phyloP scores from a whole-genome alignment of 2,888 invertebrate species.

The Eilema depressum region DNA sequence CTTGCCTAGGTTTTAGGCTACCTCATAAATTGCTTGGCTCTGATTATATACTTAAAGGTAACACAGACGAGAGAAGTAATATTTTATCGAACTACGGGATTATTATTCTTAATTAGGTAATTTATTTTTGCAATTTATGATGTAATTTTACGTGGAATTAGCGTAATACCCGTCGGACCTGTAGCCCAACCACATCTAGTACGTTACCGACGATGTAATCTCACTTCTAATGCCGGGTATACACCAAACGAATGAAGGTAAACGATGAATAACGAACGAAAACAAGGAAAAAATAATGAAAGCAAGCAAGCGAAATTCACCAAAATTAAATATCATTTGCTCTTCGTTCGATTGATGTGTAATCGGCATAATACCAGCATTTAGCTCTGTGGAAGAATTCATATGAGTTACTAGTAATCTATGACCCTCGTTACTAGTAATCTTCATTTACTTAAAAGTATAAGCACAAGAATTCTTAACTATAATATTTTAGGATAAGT shows the following conservation, averaged over 20 bases:
- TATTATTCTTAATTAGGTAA: background rate
- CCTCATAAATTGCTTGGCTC: background rate
- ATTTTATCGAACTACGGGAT: background rate
- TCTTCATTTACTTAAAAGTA: background rate
- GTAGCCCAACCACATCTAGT: background rate
- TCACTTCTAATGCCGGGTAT: background rate
- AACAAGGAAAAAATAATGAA: background rate
- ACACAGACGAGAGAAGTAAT: background rate
- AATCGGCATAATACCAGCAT: background rate
- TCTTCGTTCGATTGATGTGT: background rate
- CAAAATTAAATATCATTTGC: background rate
- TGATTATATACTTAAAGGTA: background rate
- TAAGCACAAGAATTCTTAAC: conserved; percentile 1
- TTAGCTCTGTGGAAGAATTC: background rate
- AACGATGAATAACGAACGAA: background rate
- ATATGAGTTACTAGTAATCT: background rate
- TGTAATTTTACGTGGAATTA: background rate
- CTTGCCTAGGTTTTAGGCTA: background rate
- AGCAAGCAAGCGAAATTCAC: no score
- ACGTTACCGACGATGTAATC: background rate
- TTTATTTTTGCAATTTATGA: conserved; percentile 2
- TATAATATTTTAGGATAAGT: conserved; percentile 29
- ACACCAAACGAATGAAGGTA: background rate
- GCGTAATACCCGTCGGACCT: background rate
- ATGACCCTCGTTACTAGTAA: background rate